Conservation (phyloP, 2,888 invertebrate genomes). For the Eupelmus urozonus region DNA sequence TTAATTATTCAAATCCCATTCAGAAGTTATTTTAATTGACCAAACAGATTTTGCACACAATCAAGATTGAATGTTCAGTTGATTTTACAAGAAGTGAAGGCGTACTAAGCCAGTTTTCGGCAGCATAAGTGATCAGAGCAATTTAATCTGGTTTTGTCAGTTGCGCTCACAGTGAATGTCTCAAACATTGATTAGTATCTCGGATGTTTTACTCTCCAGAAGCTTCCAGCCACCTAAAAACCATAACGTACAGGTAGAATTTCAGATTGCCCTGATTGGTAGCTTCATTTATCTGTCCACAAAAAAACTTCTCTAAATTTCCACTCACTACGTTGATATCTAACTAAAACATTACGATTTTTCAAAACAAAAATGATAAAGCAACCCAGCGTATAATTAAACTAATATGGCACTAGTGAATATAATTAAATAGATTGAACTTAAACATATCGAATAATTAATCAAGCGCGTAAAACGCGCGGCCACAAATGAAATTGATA, state of each 20-base stretch:
- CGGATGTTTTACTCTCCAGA: conserved; percentile 1
- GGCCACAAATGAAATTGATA: neutral
- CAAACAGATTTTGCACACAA: neutral
- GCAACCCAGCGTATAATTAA: too few relatives aligned
- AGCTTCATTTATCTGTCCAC: too few relatives aligned
- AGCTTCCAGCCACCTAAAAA: neutral
- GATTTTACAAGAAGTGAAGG: neutral
- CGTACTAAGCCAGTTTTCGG: neutral
- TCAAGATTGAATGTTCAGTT: neutral
- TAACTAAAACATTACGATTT: too few relatives aligned
- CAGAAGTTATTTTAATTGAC: neutral
- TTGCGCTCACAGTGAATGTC: neutral
- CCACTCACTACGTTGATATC: too few relatives aligned
- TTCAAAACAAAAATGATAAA: too few relatives aligned
- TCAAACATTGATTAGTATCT: conserved; percentile 16
- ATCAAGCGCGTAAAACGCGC: neutral
- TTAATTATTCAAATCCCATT: neutral
- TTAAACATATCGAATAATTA: conserved; percentile 11
- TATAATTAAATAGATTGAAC: conserved; percentile 23
- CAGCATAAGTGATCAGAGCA: neutral
- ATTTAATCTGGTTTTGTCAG: conserved; percentile 18
- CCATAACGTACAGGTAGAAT: neutral
- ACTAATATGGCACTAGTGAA: neutral
- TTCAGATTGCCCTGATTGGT: too few relatives aligned
- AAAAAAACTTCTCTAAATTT: too few relatives aligned